Conservation (phyloP, 2,113 vertebrate genomes). For the Chaenocephalus aceratus region DNA sequence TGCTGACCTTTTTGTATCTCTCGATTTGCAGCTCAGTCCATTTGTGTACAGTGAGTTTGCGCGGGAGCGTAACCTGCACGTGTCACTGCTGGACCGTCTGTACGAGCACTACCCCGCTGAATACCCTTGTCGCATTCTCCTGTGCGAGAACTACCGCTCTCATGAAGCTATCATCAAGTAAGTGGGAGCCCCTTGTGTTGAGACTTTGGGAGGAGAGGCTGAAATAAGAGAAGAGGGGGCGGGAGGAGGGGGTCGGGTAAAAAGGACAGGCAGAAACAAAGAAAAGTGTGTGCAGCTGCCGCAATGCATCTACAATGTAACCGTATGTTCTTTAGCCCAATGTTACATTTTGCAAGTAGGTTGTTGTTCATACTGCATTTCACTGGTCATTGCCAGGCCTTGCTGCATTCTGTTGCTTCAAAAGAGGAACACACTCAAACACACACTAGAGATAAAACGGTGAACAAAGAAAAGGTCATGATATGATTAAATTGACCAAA, state of each 20-base stretch:
- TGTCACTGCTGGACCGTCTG: constrained; percentile 95
- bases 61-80: constrained; percentile 96
- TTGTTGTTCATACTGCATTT: neutral
- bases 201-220: constrained; percentile 12
- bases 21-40: constrained; percentile 93
- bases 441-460: no score
- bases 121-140: constrained; percentile 96
- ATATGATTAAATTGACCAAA: no score
- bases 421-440: neutral
- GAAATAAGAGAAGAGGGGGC: neutral
- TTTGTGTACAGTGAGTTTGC: constrained; percentile 99
- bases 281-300: neutral
- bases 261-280: neutral
- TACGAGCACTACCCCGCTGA: constrained; percentile 98
- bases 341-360: neutral
- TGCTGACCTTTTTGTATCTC: constrained; percentile 38
- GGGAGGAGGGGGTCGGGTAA: neutral
- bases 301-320: no score
- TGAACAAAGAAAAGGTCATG: no score
- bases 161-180: constrained; percentile 99
- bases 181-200: constrained; percentile 84
- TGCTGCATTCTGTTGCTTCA: neutral
- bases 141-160: constrained; percentile 99
- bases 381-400: neutral
- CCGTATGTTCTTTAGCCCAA: neutral